Base-by-base conservation (phyloP, 2,888 invertebrate genomes). In the Polymixis lichenea region DNA sequence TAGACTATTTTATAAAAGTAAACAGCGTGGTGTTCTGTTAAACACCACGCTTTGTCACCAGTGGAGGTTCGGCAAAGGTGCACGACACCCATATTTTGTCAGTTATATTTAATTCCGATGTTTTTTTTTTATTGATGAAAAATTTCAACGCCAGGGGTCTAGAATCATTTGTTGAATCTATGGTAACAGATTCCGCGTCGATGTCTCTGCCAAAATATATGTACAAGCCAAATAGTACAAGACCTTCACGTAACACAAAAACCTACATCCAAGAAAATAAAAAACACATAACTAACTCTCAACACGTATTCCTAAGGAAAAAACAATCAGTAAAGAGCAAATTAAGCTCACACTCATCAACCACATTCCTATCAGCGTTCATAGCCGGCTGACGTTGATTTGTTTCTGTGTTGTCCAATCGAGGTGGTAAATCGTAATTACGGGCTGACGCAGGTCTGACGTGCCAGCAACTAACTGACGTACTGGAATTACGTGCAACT, bases 351-450 rank as follows among this genome's bases (percentile, higher is more conserved):
- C 71, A 78, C 78, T 81, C 81, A 85, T 86, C 80, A 69, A 70
- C 83, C 65, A 69, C 75, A 77, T 71, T 78, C 82, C 72, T 72
- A 74, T 77, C 78, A 78, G 49, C 77, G 77, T 80, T 83, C 78
- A 81, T 80, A 78, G 76, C 68, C 32, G 51, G 64, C 83, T 85
- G 91, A 90, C 89, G 88, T 89, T 91, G 90, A 92, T 91, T 92
- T 91, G 90, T 92, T 90, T 90, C 88, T 90, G 86, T 89, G 90
- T 89, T 89, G 90, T 89, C 88, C 89, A 89, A 89, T 89, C 84
- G 88, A 89, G 90, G 90, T 90, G 91, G 91, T 93, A 90, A 93
- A 92, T 93, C 88, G 91, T 91, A 92, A 93, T 93, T 93, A 93
- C 90, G 77, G 75, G 85, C 88, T 92, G 93, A 93, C 90, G 88